Conservation (phyloP, 2,113 vertebrate genomes). For the Alosa alosa region DNA sequence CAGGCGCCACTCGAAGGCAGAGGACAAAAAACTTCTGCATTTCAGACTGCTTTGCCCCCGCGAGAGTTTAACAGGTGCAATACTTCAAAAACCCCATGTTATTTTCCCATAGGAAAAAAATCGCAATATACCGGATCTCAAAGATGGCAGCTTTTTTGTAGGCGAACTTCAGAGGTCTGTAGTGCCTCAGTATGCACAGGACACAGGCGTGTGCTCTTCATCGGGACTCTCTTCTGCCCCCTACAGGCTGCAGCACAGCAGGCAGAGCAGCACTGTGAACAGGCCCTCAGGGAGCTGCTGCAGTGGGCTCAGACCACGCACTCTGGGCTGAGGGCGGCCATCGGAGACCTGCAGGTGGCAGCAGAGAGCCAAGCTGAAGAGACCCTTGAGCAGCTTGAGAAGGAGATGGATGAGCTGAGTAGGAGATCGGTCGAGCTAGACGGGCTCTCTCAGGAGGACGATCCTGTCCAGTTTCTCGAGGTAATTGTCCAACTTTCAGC, state of each 20-base stretch:
- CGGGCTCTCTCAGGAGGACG: not conserved
- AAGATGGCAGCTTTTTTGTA: no score
- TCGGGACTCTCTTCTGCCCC: not conserved
- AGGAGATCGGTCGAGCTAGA: not conserved
- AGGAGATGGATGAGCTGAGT: not conserved
- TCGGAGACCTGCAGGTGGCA: not conserved
- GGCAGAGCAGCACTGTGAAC: not conserved
- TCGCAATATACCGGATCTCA: no score
- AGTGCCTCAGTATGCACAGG: no score
- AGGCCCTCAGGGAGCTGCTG: not conserved
- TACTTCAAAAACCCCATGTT: no score
- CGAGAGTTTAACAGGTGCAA: no score
- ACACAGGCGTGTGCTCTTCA: no score
- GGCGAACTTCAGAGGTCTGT: no score
- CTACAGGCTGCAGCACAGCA: not conserved
- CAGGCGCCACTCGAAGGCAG: no score
- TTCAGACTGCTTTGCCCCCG: no score
- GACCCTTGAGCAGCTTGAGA: not conserved
- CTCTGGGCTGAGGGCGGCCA: not conserved
- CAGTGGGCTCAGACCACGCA: not conserved
- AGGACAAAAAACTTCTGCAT: no score
- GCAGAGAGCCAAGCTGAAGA: not conserved
- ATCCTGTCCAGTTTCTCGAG: not conserved
- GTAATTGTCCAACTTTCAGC: not conserved
- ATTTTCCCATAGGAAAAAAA: no score